Evolutionary conservation across 2,888 invertebrate genomes (phyloP).

Genomic region (Hypena proboscidalis): DNA sequence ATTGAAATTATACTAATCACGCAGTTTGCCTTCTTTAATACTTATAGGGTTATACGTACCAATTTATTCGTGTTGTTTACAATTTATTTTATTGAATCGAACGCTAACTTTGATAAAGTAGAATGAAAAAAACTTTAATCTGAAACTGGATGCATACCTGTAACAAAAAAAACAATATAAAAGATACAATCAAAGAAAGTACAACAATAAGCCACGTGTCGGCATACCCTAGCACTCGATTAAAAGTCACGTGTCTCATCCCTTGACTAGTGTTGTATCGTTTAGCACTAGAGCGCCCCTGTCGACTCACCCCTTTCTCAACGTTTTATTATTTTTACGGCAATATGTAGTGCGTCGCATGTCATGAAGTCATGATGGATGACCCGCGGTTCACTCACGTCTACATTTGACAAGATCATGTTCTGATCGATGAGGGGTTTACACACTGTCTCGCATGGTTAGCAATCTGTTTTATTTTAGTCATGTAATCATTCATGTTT

Average conservation of each 20-base stretch:
- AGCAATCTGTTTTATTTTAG: too few relatives aligned
- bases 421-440: constrained; percentile 38
- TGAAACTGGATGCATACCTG: constrained; percentile 6
- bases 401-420: constrained; percentile 18
- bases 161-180: constrained; percentile 1
- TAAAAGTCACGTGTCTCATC: constrained; percentile 25
- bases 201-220: constrained; percentile 4
- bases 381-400: constrained; percentile 12
- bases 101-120: too few relatives aligned
- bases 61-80: too few relatives aligned
- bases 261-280: constrained; percentile 3
- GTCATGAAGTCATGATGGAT: constrained; percentile 40
- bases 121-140: too few relatives aligned
- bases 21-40: too few relatives aligned
- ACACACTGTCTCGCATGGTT: neutral
- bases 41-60: too few relatives aligned
- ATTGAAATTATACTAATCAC: too few relatives aligned
- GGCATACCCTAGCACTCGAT: constrained; percentile 4
- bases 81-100: too few relatives aligned
- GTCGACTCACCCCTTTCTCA: constrained; percentile 30
- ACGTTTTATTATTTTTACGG: constrained; percentile 42
- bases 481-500: too few relatives aligned
- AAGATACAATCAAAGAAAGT: constrained; percentile 7
- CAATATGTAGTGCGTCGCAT: constrained; percentile 38
- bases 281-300: constrained; percentile 26